These are phyloP conservation scores for Sula dactylatra DNA, from an alignment of 2,113 vertebrate species.

Conservation along the genomic window DNA sequence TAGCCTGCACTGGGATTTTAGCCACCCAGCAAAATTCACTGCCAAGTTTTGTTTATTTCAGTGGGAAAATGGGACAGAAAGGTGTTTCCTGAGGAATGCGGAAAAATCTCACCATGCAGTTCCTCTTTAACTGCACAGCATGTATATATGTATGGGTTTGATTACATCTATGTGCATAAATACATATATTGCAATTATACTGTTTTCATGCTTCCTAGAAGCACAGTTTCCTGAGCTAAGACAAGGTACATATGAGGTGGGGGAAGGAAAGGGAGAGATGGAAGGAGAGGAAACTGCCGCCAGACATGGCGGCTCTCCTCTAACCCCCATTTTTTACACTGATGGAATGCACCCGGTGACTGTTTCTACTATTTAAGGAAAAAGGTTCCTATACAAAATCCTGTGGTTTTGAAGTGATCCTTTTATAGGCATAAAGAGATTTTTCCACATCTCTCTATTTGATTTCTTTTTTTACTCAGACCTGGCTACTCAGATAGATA, in stretches of 20 bases:
- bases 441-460: constrained; percentile 52
- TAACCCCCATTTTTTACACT: constrained; percentile 23
- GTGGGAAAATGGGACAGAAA: neutral
- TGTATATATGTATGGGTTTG: neutral
- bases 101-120: neutral
- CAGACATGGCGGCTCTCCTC: neutral
- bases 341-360: constrained; percentile 10
- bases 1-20: neutral
- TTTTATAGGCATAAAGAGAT: constrained; percentile 67
- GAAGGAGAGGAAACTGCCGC: neutral
- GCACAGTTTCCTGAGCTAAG: neutral
- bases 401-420: constrained; percentile 55
- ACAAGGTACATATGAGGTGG: accelerated
- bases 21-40: neutral
- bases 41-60: neutral
- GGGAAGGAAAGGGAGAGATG: neutral
- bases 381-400: constrained; percentile 64
- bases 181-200: neutral
- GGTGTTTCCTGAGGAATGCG: neutral
- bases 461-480: constrained; percentile 35
- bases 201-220: neutral
- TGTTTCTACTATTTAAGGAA: constrained; percentile 65
- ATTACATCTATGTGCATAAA: neutral
- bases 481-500: neutral
- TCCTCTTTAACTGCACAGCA: neutral